phyloP scores from a whole-genome alignment of 2,888 invertebrate genomes.

The Dione vanillae region DNA sequence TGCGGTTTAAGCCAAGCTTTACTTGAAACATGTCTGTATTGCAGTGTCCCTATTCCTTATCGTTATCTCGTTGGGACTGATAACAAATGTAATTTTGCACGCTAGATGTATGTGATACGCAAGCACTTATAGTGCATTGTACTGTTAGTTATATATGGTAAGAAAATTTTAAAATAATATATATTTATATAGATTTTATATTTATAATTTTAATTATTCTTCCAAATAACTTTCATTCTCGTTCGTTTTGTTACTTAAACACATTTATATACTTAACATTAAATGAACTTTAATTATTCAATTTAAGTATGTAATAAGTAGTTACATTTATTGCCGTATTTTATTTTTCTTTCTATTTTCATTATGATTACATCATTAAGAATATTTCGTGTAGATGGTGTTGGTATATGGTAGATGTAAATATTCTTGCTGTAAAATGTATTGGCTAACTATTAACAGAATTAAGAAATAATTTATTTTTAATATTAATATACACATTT shows the following conservation, averaged over 20 bases:
- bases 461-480: neutral
- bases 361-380: neutral
- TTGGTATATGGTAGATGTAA: no score
- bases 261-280: no score
- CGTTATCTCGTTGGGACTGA: constrained; percentile 23
- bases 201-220: no score
- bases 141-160: neutral
- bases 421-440: no score
- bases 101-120: constrained; percentile 19
- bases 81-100: constrained; percentile 28
- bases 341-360: no score
- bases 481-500: neutral
- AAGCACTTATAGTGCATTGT: neutral
- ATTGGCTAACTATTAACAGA: neutral
- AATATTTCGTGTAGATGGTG: constrained; percentile 3
- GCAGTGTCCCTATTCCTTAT: constrained; percentile 36
- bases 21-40: constrained; percentile 24
- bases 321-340: no score
- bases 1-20: constrained; percentile 17
- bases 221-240: no score
- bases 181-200: no score
- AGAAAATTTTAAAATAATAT: neutral
- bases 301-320: no score
- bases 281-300: no score
- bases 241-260: no score